phyloP scores from a whole-genome alignment of 1,140 invertebrate genomes.

The Papilio helenus region DNA sequence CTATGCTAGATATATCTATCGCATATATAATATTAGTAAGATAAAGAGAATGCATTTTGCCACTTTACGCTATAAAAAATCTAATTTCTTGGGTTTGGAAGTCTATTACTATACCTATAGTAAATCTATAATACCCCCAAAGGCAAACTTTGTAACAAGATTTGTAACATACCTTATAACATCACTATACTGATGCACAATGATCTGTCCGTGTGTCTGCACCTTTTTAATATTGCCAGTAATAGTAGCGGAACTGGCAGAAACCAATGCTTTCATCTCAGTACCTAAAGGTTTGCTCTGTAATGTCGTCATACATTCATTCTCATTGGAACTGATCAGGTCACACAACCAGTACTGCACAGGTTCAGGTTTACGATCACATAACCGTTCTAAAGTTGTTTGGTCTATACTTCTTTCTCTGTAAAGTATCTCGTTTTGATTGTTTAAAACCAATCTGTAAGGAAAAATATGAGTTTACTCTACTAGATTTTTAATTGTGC shows the following conservation, averaged over 20 bases:
- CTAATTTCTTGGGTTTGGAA: too few species aligned
- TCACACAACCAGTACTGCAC: conserved; percentile 87
- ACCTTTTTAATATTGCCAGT: conserved; percentile 83
- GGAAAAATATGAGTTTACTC: too few species aligned
- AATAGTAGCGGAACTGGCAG: conserved; percentile 79
- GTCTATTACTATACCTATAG: too few species aligned
- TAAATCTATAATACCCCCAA: too few species aligned
- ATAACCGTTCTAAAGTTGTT: conserved; percentile 72
- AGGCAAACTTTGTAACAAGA: too few species aligned
- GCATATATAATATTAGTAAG: too few species aligned
- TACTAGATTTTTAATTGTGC: too few species aligned
- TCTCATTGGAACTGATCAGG: conserved; percentile 86
- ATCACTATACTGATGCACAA: conserved; percentile 81
- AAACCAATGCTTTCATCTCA: conserved; percentile 81
- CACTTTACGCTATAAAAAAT: too few species aligned
- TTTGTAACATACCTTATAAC: conserved; percentile 69
- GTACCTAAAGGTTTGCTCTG: conserved; percentile 89
- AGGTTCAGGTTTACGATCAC: conserved; percentile 75
- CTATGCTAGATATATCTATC: too few species aligned
- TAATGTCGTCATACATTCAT: conserved; percentile 91
- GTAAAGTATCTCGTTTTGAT: conserved; percentile 73
- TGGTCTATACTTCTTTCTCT: conserved; percentile 78
- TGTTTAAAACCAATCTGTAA: conserved; percentile 73
- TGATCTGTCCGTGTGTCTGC: conserved; percentile 81
- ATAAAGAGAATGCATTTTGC: too few species aligned